phyloP scores from a whole-genome alignment of 2,113 vertebrate species.

The Ibidorhyncha struthersii region DNA sequence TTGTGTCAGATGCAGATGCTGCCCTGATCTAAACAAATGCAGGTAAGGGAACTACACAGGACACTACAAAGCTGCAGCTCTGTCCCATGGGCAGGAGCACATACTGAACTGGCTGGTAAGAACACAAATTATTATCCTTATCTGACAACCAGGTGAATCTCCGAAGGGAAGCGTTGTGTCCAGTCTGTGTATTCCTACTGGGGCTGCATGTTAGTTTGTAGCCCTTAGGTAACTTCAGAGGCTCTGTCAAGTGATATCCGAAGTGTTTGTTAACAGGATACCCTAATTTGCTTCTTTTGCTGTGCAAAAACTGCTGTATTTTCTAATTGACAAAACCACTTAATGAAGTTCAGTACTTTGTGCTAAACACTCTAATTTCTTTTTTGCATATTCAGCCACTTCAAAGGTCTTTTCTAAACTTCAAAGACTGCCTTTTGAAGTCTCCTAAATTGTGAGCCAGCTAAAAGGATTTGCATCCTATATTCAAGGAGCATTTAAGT shows the following conservation, averaged over 20 bases:
- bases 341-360: slow-evolving; percentile 51
- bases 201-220: not conserved
- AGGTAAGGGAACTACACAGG: not conserved
- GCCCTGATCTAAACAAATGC: not conserved
- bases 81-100: not conserved
- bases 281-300: slow-evolving; percentile 23
- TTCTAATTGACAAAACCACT: slow-evolving; percentile 53
- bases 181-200: not conserved
- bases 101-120: not conserved
- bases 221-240: not conserved
- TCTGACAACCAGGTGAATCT: not conserved
- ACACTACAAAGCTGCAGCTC: not conserved
- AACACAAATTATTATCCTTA: not conserved
- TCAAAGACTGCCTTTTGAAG: slow-evolving; percentile 68
- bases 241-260: not conserved
- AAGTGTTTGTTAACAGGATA: not conserved
- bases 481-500: slow-evolving; percentile 15
- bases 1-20: not conserved
- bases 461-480: slow-evolving; percentile 54
- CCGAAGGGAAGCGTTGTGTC: not conserved
- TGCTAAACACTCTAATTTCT: slow-evolving; percentile 50
- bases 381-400: slow-evolving; percentile 60
- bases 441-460: slow-evolving; percentile 40
- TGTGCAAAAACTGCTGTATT: slow-evolving; percentile 28
- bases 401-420: slow-evolving; percentile 61